Base-by-base conservation (phyloP, 2,888 invertebrate species). In the Eristalinus aeneus region DNA sequence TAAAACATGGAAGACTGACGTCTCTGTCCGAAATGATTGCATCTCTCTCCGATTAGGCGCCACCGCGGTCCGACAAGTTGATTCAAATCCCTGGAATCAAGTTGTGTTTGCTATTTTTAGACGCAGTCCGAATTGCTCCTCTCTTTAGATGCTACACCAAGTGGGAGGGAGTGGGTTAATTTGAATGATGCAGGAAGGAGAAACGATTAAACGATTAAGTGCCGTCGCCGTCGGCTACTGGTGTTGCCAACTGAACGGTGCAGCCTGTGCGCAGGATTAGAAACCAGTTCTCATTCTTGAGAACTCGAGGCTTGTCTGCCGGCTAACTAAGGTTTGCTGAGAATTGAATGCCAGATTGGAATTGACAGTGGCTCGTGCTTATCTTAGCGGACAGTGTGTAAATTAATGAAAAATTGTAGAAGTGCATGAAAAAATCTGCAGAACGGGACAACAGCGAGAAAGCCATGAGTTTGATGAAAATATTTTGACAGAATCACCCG, bases 71-170 rank as follows among this genome's bases (percentile, higher is more conserved):
- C 46, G 46, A 46, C 46, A 46, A 46, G 56, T n/a, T 56, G 56
- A 22, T 23, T 23, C 32, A 32, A 39, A 63, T 73, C 64, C 31
- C 72, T 69, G 60, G 36, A 74, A 74, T 82, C 86, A 86, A 73
- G 86, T 74, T 56, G 56, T 56, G 27, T 76, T 74, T 81, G 77
- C 73, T 81, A 86, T 86, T 82, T 81, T 77, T 77, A 82, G 36
- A 69, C 46, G 73, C 32, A 60, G 63, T 81, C 72, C 46, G 76
- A 79, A 73, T 67, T 46, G 61, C 23, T 5, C 11, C 56, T 2
- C 2, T 39, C 72, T 46, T 9, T 16, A 46, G 46, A 16, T 46
- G 16, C 46, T 16, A 16, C 46, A 39, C 39, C 31, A 34, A 53
- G 46, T 31, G 64, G 61, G 54, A 34, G 67, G 69, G 53, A 31